A percentile compares a stretch with the other conserved stretches of the same genome.
These are phyloP conservation scores for Unio pictorum DNA, from an alignment of 2,888 invertebrate genomes.

Conservation along the genomic window DNA sequence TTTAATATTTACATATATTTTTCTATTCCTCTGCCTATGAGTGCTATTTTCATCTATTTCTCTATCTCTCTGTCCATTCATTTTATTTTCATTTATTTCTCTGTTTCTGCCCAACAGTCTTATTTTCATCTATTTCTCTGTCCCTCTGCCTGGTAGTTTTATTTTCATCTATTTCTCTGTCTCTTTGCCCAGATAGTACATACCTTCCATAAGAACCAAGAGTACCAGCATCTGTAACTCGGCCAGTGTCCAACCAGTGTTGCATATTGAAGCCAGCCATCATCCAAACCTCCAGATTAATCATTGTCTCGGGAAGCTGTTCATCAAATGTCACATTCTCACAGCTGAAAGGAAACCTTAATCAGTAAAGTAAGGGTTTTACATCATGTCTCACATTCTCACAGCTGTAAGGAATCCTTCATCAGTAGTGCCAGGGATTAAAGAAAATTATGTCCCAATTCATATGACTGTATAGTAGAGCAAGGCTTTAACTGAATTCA, in stretches of 20 bases:
- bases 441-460: too few relatives aligned
- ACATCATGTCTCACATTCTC: constrained; percentile 3
- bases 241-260: constrained; percentile 62
- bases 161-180: too few relatives aligned
- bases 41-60: too few relatives aligned
- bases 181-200: background rate
- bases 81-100: too few relatives aligned
- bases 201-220: constrained; percentile 72
- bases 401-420: constrained; percentile 21
- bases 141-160: too few relatives aligned
- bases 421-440: background rate
- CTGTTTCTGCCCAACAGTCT: too few relatives aligned
- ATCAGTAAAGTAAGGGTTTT: background rate
- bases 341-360: constrained; percentile 22
- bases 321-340: constrained; percentile 5
- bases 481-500: too few relatives aligned
- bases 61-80: too few relatives aligned
- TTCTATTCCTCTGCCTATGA: too few relatives aligned
- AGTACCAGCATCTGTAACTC: constrained; percentile 69
- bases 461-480: too few relatives aligned
- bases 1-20: too few relatives aligned
- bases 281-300: constrained; percentile 83
- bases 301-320: constrained; percentile 69
- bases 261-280: constrained; percentile 77
- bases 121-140: too few relatives aligned